phyloP scores from a whole-genome alignment of 1,140 invertebrate species.

The Tetragonula clypearis region DNA sequence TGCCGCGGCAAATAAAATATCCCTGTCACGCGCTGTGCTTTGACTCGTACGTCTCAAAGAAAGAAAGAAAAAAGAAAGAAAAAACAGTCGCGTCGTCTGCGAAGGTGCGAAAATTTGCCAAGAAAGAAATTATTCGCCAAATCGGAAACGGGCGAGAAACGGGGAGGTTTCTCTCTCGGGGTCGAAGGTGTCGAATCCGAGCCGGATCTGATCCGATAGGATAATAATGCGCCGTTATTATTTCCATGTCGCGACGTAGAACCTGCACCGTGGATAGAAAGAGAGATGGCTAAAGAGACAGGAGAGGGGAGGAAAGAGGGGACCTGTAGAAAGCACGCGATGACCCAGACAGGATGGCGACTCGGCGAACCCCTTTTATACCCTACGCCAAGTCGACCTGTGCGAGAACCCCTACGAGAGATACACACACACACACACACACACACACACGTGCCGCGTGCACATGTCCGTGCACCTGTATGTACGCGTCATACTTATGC shows the following conservation, averaged over 20 bases:
- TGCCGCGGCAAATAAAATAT: too few relatives aligned
- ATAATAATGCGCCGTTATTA: constrained; percentile 62
- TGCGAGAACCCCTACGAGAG: constrained; percentile 46
- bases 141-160: too few relatives aligned
- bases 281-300: not conserved
- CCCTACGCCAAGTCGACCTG: constrained; percentile 60
- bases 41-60: too few relatives aligned
- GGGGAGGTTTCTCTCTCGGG: not conserved
- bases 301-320: not conserved
- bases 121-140: too few relatives aligned
- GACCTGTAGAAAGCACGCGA: constrained; percentile 64
- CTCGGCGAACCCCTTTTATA: constrained; percentile 58
- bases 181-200: constrained; percentile 47
- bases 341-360: constrained; percentile 69
- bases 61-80: too few relatives aligned
- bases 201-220: constrained; percentile 54
- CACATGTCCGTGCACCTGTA: not conserved
- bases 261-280: constrained; percentile 28
- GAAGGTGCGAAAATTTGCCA: not conserved
- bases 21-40: too few relatives aligned
- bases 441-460: not conserved
- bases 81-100: not conserved
- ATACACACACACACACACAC: constrained; percentile 4
- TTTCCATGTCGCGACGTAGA: constrained; percentile 65
- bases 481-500: constrained; percentile 33